A percentile compares a stretch with the other conserved stretches of the same genome.
Evolutionary conservation across 2,113 vertebrate species (phyloP).

Genomic region (Butorides virescens): DNA sequence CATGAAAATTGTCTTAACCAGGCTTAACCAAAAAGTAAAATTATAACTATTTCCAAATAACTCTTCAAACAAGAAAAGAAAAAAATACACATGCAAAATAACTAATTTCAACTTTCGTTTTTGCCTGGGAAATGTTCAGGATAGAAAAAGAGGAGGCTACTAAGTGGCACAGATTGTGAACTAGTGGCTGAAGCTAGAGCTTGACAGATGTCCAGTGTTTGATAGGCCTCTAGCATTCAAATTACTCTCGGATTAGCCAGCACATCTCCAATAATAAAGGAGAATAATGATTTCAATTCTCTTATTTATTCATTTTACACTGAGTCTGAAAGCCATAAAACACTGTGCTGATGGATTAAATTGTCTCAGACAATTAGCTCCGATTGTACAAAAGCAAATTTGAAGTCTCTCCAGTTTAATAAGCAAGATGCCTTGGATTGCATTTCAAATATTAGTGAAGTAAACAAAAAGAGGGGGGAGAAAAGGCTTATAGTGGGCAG

Average conservation of each 20-base stretch:
- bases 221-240: conserved; percentile 29
- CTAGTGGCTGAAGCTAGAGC: conserved; percentile 1
- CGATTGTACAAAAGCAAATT: conserved; percentile 63
- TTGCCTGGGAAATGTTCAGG: neutral
- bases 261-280: conserved; percentile 54
- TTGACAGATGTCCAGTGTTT: conserved; percentile 68
- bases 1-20: neutral
- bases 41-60: neutral
- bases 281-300: conserved; percentile 54
- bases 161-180: conserved; percentile 45
- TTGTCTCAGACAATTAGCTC: conserved; percentile 72
- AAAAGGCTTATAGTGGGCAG: neutral
- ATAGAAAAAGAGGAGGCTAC: neutral
- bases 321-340: conserved; percentile 66
- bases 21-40: neutral
- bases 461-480: neutral
- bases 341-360: conserved; percentile 64
- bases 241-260: conserved; percentile 56
- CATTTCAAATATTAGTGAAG: conserved; percentile 38
- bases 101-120: neutral
- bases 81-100: neutral
- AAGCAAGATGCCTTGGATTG: conserved; percentile 60
- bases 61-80: neutral
- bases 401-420: conserved; percentile 69
- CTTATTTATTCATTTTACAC: conserved; percentile 71